Evolutionary conservation across 2,888 invertebrate genomes (phyloP).

Genomic region (Listrodromus nycthemerus): DNA sequence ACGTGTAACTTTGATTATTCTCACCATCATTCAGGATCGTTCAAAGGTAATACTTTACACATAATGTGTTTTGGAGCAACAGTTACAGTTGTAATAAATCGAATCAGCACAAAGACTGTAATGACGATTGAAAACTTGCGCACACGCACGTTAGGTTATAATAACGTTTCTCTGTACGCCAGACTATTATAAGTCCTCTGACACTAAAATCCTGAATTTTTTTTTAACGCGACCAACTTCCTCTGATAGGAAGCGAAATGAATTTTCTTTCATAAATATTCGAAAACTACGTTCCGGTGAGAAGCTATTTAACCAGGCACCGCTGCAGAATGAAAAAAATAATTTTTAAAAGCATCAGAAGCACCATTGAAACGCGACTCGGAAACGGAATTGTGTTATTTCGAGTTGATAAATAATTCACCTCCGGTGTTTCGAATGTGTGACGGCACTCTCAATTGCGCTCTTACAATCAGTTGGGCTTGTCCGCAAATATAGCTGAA

Average conservation of each 20-base stretch:
- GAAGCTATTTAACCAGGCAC: neutral
- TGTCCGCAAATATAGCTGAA: constrained; percentile 83
- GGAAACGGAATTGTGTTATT: constrained; percentile 16
- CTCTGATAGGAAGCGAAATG: neutral
- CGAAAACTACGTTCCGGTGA: neutral
- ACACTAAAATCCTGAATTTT: no score
- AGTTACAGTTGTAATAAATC: no score
- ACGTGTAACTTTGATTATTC: no score
- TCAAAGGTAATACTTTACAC: no score
- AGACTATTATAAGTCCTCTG: no score
- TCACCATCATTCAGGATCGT: no score
- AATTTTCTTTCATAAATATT: neutral
- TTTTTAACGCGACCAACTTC: no score
- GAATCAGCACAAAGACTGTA: no score
- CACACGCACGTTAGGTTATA: no score
- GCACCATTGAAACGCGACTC: neutral
- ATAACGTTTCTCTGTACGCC: no score
- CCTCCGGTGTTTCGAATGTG: constrained; percentile 5
- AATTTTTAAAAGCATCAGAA: neutral
- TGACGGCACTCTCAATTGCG: constrained; percentile 60
- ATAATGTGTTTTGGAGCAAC: no score
- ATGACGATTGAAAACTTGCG: no score
- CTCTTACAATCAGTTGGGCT: constrained; percentile 83
- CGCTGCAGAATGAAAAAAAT: neutral
- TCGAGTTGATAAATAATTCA: constrained; percentile 49